Percentiles rank a stretch among this genome's conserved stretches.
Evolutionary conservation across 2,113 vertebrate species (phyloP).

Genomic region (Talpa occidentalis): DNA sequence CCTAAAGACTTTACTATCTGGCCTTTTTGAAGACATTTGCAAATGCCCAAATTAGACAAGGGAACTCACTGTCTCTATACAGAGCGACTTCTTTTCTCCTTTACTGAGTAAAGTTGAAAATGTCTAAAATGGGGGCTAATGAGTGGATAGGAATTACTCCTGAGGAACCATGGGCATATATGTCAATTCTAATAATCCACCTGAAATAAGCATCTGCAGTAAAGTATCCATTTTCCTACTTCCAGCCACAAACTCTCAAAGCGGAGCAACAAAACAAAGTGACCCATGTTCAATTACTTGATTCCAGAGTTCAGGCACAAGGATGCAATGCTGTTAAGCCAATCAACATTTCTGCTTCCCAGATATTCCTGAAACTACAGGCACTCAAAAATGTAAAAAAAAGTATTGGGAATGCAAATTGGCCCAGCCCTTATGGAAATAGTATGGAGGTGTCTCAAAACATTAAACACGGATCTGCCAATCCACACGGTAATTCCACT

Average conservation of each 20-base stretch:
- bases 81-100: background rate
- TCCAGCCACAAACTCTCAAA: background rate
- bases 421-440: too few species aligned
- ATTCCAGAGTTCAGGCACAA: background rate
- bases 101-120: background rate
- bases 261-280: background rate
- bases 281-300: background rate
- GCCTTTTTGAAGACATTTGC: background rate
- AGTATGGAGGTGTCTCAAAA: too few species aligned
- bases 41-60: background rate
- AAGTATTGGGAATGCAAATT: too few species aligned
- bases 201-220: background rate
- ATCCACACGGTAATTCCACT: too few species aligned
- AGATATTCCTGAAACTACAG: background rate
- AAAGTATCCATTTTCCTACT: background rate
- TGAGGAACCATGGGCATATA: background rate
- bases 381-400: background rate
- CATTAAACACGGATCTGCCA: too few species aligned
- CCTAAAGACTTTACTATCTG: background rate
- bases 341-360: background rate
- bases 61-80: background rate
- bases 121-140: background rate
- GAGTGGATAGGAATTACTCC: background rate
- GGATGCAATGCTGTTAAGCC: fast-evolving
- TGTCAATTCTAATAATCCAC: background rate